A percentile compares a stretch with the other conserved stretches of the same genome.
These are phyloP conservation scores for Drepanosiphum platanoidis DNA, from an alignment of 2,888 invertebrate species.

Conservation along the genomic window DNA sequence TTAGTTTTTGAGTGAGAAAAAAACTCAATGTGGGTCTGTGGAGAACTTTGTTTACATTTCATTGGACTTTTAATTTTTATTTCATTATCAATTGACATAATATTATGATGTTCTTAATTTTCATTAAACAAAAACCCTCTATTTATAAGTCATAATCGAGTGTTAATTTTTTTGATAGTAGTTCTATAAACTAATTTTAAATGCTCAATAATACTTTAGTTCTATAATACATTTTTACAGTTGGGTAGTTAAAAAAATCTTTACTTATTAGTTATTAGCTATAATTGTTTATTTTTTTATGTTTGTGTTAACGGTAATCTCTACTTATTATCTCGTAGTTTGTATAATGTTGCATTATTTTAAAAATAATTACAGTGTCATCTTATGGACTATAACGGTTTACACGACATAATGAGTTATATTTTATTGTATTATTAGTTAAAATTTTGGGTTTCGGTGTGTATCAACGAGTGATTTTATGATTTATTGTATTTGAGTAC, in stretches of 20 bases:
- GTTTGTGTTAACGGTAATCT: too few relatives aligned
- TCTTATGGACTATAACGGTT: neutral
- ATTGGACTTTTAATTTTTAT: too few relatives aligned
- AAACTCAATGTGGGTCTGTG: too few relatives aligned
- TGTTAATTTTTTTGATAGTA: slow-evolving; percentile 2
- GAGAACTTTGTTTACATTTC: too few relatives aligned
- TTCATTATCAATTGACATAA: too few relatives aligned
- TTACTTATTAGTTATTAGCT: neutral
- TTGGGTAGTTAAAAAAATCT: slow-evolving; percentile 25
- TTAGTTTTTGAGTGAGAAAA: too few relatives aligned
- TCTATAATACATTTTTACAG: neutral
- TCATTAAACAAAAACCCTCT: neutral
- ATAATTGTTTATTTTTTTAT: slow-evolving; percentile 8
- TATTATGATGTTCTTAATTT: too few relatives aligned
- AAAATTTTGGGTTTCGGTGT: slow-evolving; percentile 23
- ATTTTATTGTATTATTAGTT: neutral
- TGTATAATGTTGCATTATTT: slow-evolving; percentile 7
- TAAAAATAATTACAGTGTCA: neutral
- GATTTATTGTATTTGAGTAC: slow-evolving; percentile 9
- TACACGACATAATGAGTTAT: neutral
- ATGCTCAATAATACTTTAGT: slow-evolving; percentile 1
- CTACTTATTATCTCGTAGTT: neutral
- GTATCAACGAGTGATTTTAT: too few relatives aligned
- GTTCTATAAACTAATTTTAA: slow-evolving; percentile 5
- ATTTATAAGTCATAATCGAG: slow-evolving; percentile 4